A percentile compares a stretch with the other conserved stretches of the same genome.
Evolutionary conservation across 2,113 vertebrate species (phyloP).

Genomic region (Perca schrenkii): DNA sequence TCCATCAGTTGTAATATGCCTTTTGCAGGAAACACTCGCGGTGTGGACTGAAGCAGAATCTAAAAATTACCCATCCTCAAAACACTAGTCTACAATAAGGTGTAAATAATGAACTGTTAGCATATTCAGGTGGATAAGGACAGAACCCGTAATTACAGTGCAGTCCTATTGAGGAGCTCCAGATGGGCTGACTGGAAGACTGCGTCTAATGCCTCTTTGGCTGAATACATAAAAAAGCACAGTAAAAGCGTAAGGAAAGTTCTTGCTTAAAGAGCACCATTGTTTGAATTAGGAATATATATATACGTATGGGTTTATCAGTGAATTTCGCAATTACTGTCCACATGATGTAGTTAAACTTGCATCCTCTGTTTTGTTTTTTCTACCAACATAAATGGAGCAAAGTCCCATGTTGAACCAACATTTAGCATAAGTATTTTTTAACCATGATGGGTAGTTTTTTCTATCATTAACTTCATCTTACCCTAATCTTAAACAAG

Average conservation of each 20-base stretch:
- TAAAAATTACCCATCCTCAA: background rate
- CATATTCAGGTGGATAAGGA: slow-evolving; percentile 8
- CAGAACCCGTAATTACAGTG: slow-evolving; percentile 20
- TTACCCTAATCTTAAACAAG: background rate
- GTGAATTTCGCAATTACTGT: slow-evolving; percentile 4
- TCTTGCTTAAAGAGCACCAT: background rate
- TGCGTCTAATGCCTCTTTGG: background rate
- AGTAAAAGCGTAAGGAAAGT: background rate
- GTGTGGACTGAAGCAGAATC: background rate
- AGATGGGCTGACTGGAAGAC: slow-evolving; percentile 2
- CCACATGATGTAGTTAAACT: background rate
- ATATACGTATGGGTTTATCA: background rate
- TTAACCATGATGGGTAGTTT: background rate
- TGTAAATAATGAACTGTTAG: slow-evolving; percentile 11
- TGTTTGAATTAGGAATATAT: background rate
- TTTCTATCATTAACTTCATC: background rate
- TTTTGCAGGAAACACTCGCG: slow-evolving; percentile 32
- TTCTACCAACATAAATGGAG: background rate
- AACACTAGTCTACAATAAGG: background rate
- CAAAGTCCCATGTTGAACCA: background rate
- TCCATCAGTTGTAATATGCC: slow-evolving; percentile 46
- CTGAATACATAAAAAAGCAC: background rate
- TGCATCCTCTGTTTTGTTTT: background rate
- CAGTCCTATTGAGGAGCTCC: background rate
- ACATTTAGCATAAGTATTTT: background rate